Base-by-base conservation (phyloP, 64 coral and sea anemone species). In the Pachyseris speciosa region DNA sequence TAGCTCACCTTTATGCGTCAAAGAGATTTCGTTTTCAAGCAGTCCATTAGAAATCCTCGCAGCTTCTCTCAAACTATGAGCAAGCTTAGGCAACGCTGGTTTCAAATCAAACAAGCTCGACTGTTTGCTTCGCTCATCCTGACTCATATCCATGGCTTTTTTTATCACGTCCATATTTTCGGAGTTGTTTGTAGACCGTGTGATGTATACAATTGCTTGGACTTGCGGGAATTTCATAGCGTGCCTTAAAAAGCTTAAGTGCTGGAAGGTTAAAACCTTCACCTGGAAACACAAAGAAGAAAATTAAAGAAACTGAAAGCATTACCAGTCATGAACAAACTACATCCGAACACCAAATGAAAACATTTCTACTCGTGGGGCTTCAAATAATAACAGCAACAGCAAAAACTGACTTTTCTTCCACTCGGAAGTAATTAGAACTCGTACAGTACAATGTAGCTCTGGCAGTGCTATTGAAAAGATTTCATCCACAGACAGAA, bases 91-190 rank as follows among this genome's bases (percentile, higher is more conserved):
- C 26, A 97, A 68, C 6, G 65, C 86, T 40, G 77, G 91, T 22
- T 69, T 72, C 12, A 94, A n/a, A 20, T 93, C 95, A 79, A 63
- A 97, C 69, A 53, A 84, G 27, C 74, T 89, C 2, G 68, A 59
- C 50, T 67, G 43, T 27, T 75, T 96, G 17, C 59, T 86, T 29
- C 45, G 69, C n/a, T 93, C 95, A 7, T 97, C 95, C 89, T 80
- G 88, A 11, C 51, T 90, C 38, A 93, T 83, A 38, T 95, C 94
- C 60, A 99, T 37, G 11, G 94, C 97, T 45, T 80, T 95, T 40
- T 93, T 95, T 1, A 99, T 83, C 27, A 95, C 90, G 29, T 99
- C 90, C 27, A 87, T 75, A 40, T 99, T 99, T 78, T 99, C 97
- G 1, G 71, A 72, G 20, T 80, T 88, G 69, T 90, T 53, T 12